Conservation (phyloP, 2,888 invertebrate genomes). For the Hyppa rectilinea region DNA sequence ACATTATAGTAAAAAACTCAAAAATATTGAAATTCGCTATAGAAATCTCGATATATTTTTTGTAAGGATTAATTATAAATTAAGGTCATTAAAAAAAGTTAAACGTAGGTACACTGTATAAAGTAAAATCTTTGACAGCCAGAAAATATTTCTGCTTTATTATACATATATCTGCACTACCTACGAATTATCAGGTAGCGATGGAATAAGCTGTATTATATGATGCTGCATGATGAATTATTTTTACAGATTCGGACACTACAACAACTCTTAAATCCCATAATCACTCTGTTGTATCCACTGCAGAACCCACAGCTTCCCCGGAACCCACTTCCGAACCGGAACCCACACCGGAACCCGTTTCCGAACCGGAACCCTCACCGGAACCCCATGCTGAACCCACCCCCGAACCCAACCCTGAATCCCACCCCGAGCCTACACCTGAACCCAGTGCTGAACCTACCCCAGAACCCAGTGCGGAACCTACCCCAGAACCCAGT, state of each 20-base stretch:
- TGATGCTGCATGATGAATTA: slow-evolving; percentile 85
- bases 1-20: background rate
- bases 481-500: slow-evolving; percentile 30
- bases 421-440: slow-evolving; percentile 28
- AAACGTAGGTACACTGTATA: background rate
- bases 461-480: background rate
- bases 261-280: slow-evolving; percentile 78
- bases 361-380: slow-evolving; percentile 64
- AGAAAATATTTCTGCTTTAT: background rate
- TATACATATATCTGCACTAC: too few relatives aligned
- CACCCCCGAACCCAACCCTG: slow-evolving; percentile 59
- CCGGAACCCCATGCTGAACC: slow-evolving; percentile 4
- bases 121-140: background rate
- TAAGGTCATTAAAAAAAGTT: background rate
- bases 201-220: slow-evolving; percentile 69
- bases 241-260: slow-evolving; percentile 88
- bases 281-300: slow-evolving; percentile 67
- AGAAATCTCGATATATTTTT: background rate
- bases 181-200: slow-evolving; percentile 51
- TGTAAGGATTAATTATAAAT: too few relatives aligned
- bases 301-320: slow-evolving; percentile 66
- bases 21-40: background rate
- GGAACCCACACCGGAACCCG: slow-evolving; percentile 63
- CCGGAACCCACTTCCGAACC: slow-evolving; percentile 75
- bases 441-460: slow-evolving; percentile 65